Conservation (phyloP, 2,888 invertebrate genomes). For the Eudasyphora cyanicolor region DNA sequence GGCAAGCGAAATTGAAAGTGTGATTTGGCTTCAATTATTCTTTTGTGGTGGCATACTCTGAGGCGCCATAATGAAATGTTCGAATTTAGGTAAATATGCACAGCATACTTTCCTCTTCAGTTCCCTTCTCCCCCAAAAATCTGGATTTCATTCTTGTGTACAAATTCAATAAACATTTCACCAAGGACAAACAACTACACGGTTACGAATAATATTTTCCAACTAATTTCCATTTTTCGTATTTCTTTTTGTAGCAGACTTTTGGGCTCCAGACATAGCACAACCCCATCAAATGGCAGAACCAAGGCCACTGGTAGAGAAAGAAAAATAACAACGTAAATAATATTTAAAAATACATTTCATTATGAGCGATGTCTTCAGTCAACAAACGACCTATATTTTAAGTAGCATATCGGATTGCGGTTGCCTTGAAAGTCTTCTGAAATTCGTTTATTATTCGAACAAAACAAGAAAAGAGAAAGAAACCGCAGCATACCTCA, state of each 20-base stretch:
- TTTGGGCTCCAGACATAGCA: background rate
- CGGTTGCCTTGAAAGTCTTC: background rate
- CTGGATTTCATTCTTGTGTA: background rate
- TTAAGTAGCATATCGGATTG: background rate
- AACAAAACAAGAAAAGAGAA: no score
- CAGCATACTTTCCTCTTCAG: background rate
- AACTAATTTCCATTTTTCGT: background rate
- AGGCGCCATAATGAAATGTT: constrained; percentile 2
- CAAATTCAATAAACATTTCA: background rate
- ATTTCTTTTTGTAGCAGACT: background rate
- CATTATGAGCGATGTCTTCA: background rate
- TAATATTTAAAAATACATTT: background rate
- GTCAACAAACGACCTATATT: no score
- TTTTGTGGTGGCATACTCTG: background rate
- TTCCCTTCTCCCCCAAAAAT: background rate
- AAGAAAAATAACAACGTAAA: background rate
- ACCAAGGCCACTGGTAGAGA: background rate
- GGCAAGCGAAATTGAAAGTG: background rate
- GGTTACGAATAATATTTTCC: background rate
- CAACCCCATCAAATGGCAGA: background rate
- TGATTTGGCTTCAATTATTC: no score
- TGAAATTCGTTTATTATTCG: background rate
- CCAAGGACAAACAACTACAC: background rate
- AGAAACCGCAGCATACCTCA: background rate
- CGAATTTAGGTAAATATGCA: background rate